phyloP scores from a whole-genome alignment of 2,888 invertebrate species.

The Smittia sp. region DNA sequence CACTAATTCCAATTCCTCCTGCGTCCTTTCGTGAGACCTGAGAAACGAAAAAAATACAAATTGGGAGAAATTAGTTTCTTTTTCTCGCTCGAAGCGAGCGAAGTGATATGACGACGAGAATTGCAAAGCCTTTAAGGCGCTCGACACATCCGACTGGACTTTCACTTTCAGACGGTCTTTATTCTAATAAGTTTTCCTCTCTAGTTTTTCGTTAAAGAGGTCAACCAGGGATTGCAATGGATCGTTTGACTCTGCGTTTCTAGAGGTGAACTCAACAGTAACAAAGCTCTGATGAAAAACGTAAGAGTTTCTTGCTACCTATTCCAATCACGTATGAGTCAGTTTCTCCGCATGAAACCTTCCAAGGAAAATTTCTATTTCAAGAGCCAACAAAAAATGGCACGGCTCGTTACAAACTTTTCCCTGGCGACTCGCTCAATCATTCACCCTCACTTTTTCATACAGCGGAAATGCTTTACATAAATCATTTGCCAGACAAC shows the following conservation, averaged over 20 bases:
- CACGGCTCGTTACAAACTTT: conserved; percentile 2
- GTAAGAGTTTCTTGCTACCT: neutral
- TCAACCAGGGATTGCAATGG: too few species aligned
- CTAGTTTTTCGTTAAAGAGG: too few species aligned
- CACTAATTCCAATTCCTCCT: conserved; percentile 76
- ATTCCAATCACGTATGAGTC: conserved; percentile 28
- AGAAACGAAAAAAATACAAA: conserved; percentile 41
- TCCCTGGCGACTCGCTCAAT: neutral
- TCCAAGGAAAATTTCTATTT: too few species aligned
- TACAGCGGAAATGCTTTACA: neutral
- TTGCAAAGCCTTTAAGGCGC: too few species aligned
- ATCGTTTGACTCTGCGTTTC: too few species aligned
- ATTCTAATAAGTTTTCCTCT: neutral
- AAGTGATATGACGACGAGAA: too few species aligned
- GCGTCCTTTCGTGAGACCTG: conserved; percentile 71
- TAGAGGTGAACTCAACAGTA: too few species aligned
- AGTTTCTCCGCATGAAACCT: neutral
- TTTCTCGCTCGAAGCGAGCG: too few species aligned
- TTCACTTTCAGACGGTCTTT: neutral
- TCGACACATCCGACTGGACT: too few species aligned
- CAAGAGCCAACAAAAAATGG: neutral
- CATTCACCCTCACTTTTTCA: neutral
- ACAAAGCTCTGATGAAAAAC: conserved; percentile 1
- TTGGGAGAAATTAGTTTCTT: neutral
- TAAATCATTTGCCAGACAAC: neutral